These are phyloP conservation scores for Chrysemys picta DNA, from an alignment of 2,113 vertebrate genomes.

Conservation along the genomic window DNA sequence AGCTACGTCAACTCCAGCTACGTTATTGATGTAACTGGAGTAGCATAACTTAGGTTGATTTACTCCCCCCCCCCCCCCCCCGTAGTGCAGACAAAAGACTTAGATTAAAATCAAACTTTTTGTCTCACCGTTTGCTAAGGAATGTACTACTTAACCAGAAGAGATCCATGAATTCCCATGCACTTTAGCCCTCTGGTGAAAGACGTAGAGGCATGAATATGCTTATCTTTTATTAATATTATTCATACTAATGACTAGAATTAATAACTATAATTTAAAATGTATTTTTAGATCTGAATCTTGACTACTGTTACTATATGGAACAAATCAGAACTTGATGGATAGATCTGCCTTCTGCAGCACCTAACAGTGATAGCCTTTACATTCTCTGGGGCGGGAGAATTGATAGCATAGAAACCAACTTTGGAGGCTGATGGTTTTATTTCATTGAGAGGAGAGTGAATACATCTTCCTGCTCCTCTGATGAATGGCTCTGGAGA, in stretches of 20 bases:
- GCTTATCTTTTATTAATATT: background rate
- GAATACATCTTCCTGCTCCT: slow-evolving; percentile 34
- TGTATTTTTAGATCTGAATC: background rate
- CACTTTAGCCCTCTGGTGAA: background rate
- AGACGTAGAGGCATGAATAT: background rate
- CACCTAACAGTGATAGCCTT: background rate
- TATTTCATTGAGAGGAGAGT: slow-evolving; percentile 38
- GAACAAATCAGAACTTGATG: background rate
- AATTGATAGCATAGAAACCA: slow-evolving; percentile 19
- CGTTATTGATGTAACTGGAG: too few species aligned
- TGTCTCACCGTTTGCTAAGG: background rate
- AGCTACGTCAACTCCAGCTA: too few species aligned
- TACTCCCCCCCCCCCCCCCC: too few species aligned
- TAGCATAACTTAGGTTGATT: too few species aligned
- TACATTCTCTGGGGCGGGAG: background rate
- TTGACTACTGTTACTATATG: background rate
- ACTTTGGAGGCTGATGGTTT: background rate
- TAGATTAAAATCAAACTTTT: background rate
- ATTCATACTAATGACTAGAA: background rate
- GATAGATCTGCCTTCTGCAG: background rate
- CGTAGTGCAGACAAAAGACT: too few species aligned
- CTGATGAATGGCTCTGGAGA: slow-evolving; percentile 39
- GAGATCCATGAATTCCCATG: background rate
- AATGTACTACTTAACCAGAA: background rate
- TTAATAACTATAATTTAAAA: background rate